Base-by-base conservation (phyloP, 2,797 vertebrate genomes). In the Sparidentex hasta region DNA sequence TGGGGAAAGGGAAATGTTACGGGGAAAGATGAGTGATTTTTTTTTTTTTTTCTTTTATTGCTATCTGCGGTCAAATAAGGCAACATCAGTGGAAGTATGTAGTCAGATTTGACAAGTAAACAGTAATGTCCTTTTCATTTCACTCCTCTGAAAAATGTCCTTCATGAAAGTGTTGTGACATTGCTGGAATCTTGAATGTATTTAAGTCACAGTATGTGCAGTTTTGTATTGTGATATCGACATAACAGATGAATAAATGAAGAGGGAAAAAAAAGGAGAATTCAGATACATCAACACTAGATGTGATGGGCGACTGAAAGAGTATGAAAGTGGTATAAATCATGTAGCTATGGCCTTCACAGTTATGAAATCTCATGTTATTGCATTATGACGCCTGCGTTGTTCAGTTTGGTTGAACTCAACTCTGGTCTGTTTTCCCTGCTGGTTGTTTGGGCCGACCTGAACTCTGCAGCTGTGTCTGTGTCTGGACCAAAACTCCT, bases 41-140 rank as follows among this genome's bases (percentile, higher is more conserved):
- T 27, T 27, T 27, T 27, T 27, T 25, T 25, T n/a, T n/a, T n/a
- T n/a, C n/a, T 25, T 3, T 5, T 44, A 43, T 46, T 11, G 47
- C 48, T 12, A 11, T 69, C 7, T 63, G 46, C 12, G 12, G 21
- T 59, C 33, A 66, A 81, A 83, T 33, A 23, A 65, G 41, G 16
- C 61, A n/a, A 14, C 5, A 23, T 18, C n/a, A 25, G 3, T 27
- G 17, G n/a, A 46, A 33, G 38, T 41, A 29, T 44, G 29, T 21
- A 52, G 56, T 46, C 18, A 38, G 16, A 63, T 58, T 14, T n/a
- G 41, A 64, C 46, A 29, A 58, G 44, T 47, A 29, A 65, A 72
- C 13, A 38, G 20, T 23, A 4, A 38, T 11, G 17, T 27, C 43
- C 2, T 38, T 54, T 43, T 46, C 1, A 17, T 47, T 13, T 17